These are phyloP conservation scores for Baryphthengus martii DNA, from an alignment of 2,113 vertebrate species.

Conservation along the genomic window DNA sequence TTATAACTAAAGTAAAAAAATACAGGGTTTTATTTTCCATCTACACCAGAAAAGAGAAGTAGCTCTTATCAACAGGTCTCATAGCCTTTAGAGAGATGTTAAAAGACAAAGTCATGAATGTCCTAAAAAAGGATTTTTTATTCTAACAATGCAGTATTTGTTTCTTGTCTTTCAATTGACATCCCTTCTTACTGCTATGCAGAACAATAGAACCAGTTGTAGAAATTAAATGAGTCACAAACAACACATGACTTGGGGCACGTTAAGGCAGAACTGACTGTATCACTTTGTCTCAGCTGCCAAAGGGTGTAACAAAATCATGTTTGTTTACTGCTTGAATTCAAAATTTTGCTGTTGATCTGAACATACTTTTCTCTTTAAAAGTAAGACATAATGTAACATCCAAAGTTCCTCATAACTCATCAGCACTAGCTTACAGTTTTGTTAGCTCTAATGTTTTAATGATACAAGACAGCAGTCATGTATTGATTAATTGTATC, in stretches of 20 bases:
- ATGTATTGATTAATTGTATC: neutral
- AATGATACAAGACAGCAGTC: neutral
- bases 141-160: conserved; percentile 17
- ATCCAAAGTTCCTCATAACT: neutral
- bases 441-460: neutral
- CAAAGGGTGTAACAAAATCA: conserved; percentile 2
- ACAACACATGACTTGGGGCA: conserved; percentile 14
- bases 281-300: neutral
- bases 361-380: neutral
- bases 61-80: neutral
- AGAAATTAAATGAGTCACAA: conserved; percentile 42
- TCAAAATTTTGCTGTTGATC: neutral
- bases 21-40: neutral
- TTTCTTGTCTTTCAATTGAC: neutral
- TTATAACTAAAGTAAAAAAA: neutral
- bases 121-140: neutral
- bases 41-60: neutral
- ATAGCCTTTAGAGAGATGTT: neutral
- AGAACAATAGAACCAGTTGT: conserved; percentile 43
- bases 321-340: neutral
- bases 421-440: neutral
- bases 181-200: neutral
- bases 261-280: conserved; percentile 12
- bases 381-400: neutral
- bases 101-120: neutral